Evolutionary conservation across 1,140 invertebrate species (phyloP), one percentile per base, ranked within the genome.

Genomic region (Bombus breviceps): DNA sequence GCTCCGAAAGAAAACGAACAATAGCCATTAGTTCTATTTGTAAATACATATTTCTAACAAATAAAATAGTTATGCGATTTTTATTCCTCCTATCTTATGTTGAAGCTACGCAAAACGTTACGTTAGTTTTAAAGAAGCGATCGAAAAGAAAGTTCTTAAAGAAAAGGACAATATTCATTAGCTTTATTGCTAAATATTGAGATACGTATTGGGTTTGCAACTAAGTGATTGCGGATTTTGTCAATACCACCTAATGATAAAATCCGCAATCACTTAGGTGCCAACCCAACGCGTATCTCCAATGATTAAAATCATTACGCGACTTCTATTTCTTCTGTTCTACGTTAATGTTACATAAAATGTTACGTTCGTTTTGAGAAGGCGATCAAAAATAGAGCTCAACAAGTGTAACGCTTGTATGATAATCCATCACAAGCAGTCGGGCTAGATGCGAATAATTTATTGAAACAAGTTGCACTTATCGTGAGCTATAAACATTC

Each of bases 341-440:
- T 34, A 6, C n/a, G 41, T 32, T 41, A 41, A 72, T 25, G 47
- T 47, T 47, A 47, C 47, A 47, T 12, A 59, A 32, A 8, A 22
- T 18, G 47, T 47, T 47, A 47, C 22, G 25, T 39, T 32, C 4
- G 41, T 47, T 47, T 47, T n/a, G 18, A 74, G 10, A 15, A 43
- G n/a, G 8, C 9, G 18, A 73, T n/a, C 3, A 43, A 28, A 41
- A 32, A 53, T n/a, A 39, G 28, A 37, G 57, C 62, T 77, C 75
- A 77, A 77, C 75, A 77, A 77, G 75, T 77, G 57, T 25, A 39
- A n/a, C 8, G 9, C 15, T n/a, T n/a, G 75, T 34, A 41, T 3
- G 75, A 59, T 62, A 78, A 66, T 43, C 39, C 76, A 43, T 78
- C 43, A 25, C 53, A 59, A 3, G 74, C 22, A 39, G 57, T 10